Evolutionary conservation across 2,888 invertebrate genomes (phyloP), one percentile per base, ranked within the genome.

Genomic region (Amiota communis): DNA sequence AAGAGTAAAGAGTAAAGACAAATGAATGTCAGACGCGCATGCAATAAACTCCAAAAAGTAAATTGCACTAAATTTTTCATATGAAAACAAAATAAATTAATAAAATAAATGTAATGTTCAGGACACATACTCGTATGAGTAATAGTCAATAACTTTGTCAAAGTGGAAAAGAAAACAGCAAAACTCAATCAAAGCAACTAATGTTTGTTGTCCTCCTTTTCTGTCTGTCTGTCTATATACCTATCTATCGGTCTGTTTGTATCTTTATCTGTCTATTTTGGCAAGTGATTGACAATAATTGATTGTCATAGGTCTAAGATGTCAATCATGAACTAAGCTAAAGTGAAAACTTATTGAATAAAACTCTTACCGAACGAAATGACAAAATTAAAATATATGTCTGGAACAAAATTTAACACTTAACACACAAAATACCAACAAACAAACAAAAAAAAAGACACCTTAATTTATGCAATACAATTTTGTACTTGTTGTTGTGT

Each of bases 241-340:
- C 23, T 63, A 10, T 23, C 11, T 23, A 8, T 63, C 36, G 23
- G 20, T 20, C 17, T 61, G 20, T 8, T 36, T 36, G 23, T 36
- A 12, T 36, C 10, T 10, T 11, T 23, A 13, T n/a, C n/a, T 11
- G 36, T 61, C 11, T 20, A n/a, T 59, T 70, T n/a, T 76, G 75
- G 75, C 11, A 15, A 20, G 83, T 83, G 83, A 83, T 84, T 84
- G 85, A 84, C 83, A 81, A 83, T 83, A 84, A 83, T 83, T 84
- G 83, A 83, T 81, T 83, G 83, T 82, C 82, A 82, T 83, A 77
- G 65, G 80, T 83, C 79, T 75, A 75, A 69, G 79, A 76, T 83
- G 84, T 83, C 84, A 84, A 83, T 83, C 83, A 83, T 80, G 79
- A 76, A 15, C 63, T 36, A 10, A 59, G 57, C 20, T 20, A 17